phyloP scores from a whole-genome alignment of 1,140 invertebrate species.

The Macrobrachium nipponense region DNA sequence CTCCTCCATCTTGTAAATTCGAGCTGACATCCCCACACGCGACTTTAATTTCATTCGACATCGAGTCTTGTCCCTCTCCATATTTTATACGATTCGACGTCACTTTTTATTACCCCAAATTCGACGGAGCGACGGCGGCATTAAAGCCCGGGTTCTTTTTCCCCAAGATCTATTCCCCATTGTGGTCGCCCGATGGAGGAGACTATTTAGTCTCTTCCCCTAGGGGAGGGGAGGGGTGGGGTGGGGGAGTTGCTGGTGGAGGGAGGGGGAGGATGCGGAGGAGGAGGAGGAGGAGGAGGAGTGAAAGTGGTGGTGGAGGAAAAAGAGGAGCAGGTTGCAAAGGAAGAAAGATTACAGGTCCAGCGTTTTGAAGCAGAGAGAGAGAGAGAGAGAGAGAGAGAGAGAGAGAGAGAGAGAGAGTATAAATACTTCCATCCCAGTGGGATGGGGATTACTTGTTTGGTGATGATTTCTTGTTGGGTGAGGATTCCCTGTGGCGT shows the following conservation, averaged over 20 bases:
- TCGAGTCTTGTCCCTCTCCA: conserved; percentile 52
- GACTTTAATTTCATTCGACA: conserved; percentile 58
- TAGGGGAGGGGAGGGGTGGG: not conserved
- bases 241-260: too few relatives aligned
- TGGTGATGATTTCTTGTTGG: too few relatives aligned
- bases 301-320: too few relatives aligned
- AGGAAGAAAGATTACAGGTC: too few relatives aligned
- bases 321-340: too few relatives aligned
- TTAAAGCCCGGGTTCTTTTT: conserved; percentile 22
- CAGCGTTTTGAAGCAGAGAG: too few relatives aligned
- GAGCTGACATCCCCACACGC: conserved; percentile 45
- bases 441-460: too few relatives aligned
- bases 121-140: conserved; percentile 27
- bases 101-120: conserved; percentile 55
- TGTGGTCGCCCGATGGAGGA: conserved; percentile 8
- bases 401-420: too few relatives aligned
- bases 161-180: conserved; percentile 15
- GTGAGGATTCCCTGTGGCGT: too few relatives aligned
- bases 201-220: conserved; percentile 15
- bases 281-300: not conserved
- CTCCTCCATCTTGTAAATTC: conserved; percentile 31
- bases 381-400: too few relatives aligned
- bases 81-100: conserved; percentile 54
- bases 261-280: not conserved
- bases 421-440: too few relatives aligned